Conservation (phyloP, 1,140 invertebrate genomes). For the Zaprionus camerounensis region DNA sequence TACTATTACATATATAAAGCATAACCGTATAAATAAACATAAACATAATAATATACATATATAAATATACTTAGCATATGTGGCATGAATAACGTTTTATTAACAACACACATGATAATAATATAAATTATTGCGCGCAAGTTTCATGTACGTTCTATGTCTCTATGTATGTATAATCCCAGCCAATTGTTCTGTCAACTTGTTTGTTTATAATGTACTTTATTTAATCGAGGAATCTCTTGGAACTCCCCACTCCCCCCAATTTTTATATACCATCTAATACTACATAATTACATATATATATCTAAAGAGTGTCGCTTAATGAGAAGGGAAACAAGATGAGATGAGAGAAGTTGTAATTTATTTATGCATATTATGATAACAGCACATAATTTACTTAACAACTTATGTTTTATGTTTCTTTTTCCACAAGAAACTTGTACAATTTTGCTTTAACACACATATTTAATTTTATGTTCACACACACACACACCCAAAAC, state of each 20-base stretch:
- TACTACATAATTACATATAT: slow-evolving; percentile 27
- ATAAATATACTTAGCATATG: slow-evolving; percentile 67
- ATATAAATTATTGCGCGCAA: slow-evolving; percentile 71
- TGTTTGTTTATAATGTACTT: slow-evolving; percentile 30
- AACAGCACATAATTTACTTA: slow-evolving; percentile 49
- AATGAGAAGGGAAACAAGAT: slow-evolving; percentile 18
- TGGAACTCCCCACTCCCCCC: slow-evolving; percentile 8
- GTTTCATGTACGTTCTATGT: slow-evolving; percentile 32
- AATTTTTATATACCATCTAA: slow-evolving; percentile 28
- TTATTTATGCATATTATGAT: slow-evolving; percentile 48
- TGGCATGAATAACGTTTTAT: slow-evolving; percentile 50
- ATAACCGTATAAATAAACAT: slow-evolving; percentile 24
- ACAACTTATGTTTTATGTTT: slow-evolving; percentile 50
- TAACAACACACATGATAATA: slow-evolving; percentile 39
- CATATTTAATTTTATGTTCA: slow-evolving; percentile 62
- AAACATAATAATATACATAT: slow-evolving; percentile 38
- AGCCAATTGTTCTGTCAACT: slow-evolving; percentile 33
- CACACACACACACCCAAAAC: slow-evolving; percentile 21
- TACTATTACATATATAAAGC: slow-evolving; percentile 61
- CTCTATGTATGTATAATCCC: slow-evolving; percentile 34
- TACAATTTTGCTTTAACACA: slow-evolving; percentile 76
- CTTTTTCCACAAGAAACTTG: slow-evolving; percentile 48
- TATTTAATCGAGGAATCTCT: slow-evolving; percentile 46
- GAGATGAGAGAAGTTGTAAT: slow-evolving; percentile 51
- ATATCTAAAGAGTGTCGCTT: slow-evolving; percentile 33